Conservation (phyloP, 2,797 vertebrate genomes). For the Microchirus variegatus region DNA sequence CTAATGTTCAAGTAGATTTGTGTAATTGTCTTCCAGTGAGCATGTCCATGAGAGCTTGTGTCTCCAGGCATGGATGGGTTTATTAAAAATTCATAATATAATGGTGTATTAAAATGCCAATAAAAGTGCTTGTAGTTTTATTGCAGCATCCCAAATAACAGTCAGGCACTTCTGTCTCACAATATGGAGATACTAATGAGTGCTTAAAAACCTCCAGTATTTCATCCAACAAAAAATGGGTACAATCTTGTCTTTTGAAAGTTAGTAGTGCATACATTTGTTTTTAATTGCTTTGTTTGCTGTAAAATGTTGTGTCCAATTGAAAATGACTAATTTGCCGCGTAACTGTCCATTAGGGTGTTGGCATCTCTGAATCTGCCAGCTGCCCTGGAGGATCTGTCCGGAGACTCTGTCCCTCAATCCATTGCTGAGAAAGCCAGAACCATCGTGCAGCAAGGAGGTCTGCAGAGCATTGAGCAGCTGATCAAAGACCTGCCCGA, state of each 20-base stretch:
- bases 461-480: slow-evolving; percentile 94
- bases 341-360: slow-evolving; percentile 79
- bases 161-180: not conserved
- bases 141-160: slow-evolving; percentile 3
- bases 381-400: slow-evolving; percentile 95
- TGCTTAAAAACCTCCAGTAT: not conserved
- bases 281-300: too few relatives aligned
- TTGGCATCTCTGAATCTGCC: slow-evolving; percentile 97
- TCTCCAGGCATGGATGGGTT: slow-evolving; percentile 5
- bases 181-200: not conserved
- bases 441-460: slow-evolving; percentile 90
- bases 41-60: slow-evolving; percentile 8
- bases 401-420: slow-evolving; percentile 94
- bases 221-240: too few relatives aligned
- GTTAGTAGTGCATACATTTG: too few relatives aligned
- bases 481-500: slow-evolving; percentile 95
- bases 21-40: slow-evolving; percentile 11
- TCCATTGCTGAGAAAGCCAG: slow-evolving; percentile 94
- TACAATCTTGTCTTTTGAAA: too few relatives aligned
- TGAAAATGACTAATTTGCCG: slow-evolving; percentile 8
- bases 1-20: not conserved
- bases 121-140: slow-evolving; percentile 17
- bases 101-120: slow-evolving; percentile 26
- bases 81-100: slow-evolving; percentile 37
- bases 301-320: not conserved